Percentiles rank a stretch among this genome's conserved stretches.
Conservation (phyloP, 2,113 vertebrate genomes). For the Suncus etruscus region DNA sequence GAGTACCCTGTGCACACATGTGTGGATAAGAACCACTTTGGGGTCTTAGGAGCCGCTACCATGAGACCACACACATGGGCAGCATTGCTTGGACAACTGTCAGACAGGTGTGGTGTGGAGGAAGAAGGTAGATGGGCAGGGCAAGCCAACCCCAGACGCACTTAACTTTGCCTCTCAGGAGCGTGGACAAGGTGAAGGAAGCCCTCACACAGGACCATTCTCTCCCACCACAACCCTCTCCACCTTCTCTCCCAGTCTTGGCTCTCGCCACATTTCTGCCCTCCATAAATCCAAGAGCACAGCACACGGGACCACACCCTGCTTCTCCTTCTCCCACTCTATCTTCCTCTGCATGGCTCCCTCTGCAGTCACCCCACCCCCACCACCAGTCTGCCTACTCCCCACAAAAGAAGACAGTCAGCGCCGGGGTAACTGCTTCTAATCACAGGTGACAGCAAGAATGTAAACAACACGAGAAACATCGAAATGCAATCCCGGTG, state of each 20-base stretch:
- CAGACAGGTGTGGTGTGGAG: too few species aligned
- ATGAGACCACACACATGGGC: too few species aligned
- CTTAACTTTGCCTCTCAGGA: neutral
- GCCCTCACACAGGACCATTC: neutral
- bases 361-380: neutral
- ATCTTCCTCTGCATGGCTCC: neutral
- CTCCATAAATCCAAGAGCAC: neutral
- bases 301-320: neutral
- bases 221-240: neutral
- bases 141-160: too few species aligned
- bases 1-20: too few species aligned
- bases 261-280: neutral
- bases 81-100: too few species aligned
- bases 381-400: neutral
- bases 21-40: too few species aligned
- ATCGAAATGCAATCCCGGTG: constrained; percentile 57
- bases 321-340: neutral
- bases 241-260: neutral
- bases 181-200: too few species aligned
- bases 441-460: constrained; percentile 78
- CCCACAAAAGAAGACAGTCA: constrained; percentile 62
- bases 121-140: too few species aligned
- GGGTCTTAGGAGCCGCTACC: too few species aligned
- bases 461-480: constrained; percentile 76
- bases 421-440: constrained; percentile 68